Evolutionary conservation across 1,140 invertebrate species (phyloP).

Genomic region (Drosophila rufa): DNA sequence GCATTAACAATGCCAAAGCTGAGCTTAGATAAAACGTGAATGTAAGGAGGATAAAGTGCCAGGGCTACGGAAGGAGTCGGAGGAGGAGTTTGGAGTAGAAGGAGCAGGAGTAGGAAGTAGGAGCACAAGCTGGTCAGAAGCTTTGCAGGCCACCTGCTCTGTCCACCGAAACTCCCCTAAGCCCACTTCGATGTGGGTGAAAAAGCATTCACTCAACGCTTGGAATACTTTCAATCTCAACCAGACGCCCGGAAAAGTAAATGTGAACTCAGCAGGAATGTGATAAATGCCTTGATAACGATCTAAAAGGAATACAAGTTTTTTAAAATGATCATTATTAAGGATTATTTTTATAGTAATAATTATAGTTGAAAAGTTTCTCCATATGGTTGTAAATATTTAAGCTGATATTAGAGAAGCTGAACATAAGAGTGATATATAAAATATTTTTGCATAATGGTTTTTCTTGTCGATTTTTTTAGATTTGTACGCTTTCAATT

Average conservation of each 20-base stretch:
- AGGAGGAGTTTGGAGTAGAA: no score
- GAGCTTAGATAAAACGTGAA: constrained; percentile 48
- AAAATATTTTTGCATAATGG: no score
- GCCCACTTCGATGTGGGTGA: neutral
- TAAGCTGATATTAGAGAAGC: neutral
- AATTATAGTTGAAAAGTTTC: neutral
- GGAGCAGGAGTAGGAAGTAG: no score
- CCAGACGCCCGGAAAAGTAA: neutral
- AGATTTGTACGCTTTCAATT: no score
- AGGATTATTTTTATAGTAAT: neutral
- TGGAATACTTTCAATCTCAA: neutral
- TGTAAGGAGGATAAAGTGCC: constrained; percentile 22
- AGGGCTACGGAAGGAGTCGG: neutral
- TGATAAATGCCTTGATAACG: neutral
- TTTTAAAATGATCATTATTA: neutral
- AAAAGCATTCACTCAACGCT: constrained; percentile 13
- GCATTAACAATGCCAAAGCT: constrained; percentile 65
- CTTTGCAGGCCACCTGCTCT: constrained; percentile 13
- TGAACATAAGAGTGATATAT: no score
- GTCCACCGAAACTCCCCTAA: constrained; percentile 1
- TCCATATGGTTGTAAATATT: neutral
- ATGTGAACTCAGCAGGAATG: neutral
- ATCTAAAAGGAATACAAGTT: neutral
- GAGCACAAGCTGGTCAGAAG: no score
- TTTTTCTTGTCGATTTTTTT: no score